phyloP scores from a whole-genome alignment of 2,113 vertebrate genomes.

The Vidua chalybeata region DNA sequence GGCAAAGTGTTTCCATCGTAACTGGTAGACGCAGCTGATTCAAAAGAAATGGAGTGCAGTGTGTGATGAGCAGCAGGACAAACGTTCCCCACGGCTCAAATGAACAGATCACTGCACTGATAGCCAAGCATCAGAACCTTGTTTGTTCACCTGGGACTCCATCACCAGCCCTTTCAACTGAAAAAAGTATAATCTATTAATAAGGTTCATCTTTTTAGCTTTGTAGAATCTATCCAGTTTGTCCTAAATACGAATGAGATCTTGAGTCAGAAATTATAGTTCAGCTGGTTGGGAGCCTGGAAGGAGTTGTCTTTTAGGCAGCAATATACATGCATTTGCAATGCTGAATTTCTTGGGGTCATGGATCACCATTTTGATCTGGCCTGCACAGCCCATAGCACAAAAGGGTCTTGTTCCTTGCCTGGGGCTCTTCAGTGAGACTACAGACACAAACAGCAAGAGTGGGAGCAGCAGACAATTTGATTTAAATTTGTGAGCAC shows the following conservation, averaged over 20 bases:
- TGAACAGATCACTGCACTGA: neutral
- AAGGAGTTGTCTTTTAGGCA: neutral
- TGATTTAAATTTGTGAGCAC: neutral
- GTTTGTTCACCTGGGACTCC: neutral
- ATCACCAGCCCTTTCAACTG: neutral
- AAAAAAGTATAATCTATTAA: neutral
- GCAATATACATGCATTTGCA: slow-evolving; percentile 17
- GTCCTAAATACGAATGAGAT: slow-evolving; percentile 14
- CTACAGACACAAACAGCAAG: neutral
- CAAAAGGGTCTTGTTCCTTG: slow-evolving; percentile 3
- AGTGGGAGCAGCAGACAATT: neutral
- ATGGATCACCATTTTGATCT: slow-evolving; percentile 6
- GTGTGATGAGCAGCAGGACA: neutral
- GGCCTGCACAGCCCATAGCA: neutral
- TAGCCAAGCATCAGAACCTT: neutral
- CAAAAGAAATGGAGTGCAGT: neutral
- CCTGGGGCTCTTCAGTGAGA: neutral
- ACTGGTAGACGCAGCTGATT: neutral
- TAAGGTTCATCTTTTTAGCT: neutral
- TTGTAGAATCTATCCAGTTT: neutral
- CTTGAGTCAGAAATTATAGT: neutral
- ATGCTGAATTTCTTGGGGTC: slow-evolving; percentile 27
- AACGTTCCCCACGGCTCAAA: neutral
- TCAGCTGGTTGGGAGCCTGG: neutral
- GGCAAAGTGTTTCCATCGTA: slow-evolving; percentile 6